Evolutionary conservation across 92 coral and sea anemone species (phyloP), one percentile per base, ranked within the genome.

Genomic region (Bergia sp.): DNA sequence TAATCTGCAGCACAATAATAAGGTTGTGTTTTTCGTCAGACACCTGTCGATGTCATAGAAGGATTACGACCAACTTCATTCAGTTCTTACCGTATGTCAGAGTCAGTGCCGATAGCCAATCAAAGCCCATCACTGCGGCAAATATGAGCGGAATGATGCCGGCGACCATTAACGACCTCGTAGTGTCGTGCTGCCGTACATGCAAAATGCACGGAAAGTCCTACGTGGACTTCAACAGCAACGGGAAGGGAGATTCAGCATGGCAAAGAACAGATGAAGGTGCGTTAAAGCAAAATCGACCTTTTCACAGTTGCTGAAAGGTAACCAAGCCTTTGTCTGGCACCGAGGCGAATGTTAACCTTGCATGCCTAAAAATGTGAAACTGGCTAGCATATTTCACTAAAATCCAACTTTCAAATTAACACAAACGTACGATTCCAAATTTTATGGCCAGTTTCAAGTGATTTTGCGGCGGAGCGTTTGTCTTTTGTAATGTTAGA

Each of bases 71-170:
- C 15, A 96, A 96, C 73, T 94, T 92, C 86, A 90, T 95, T 55
- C 86, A 89, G 88, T 91, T 94, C 76, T 89, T 93, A 53, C 98
- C 98, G 4, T 96, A 96, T 83, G 93, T 92, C 66, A 93, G 86
- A 47, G 77, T 77, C 5, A 77, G 77, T 36, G 16, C 53, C 29
- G 21, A 37, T 0, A 75, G 64, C 61, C 73, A 29, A 13, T 29
- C 57, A 41, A 85, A 73, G 58, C 23, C 38, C 5, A 39, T 90
- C 47, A 85, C 86, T 40, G 86, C 78, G 20, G 92, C 81, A 8
- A 88, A 92, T 86, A 88, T 92, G 93, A 90, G 93, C 2, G 98
- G 98, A 40, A 94, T 96, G 92, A 85, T 94, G 39, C 98, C 98
- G 23, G 81, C 76, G 49, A 90, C 93, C 66, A 89, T 96, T 16